Evolutionary conservation across 2,113 vertebrate genomes (phyloP), one percentile per base, ranked within the genome.

Genomic region (Argyrosomus japonicus): DNA sequence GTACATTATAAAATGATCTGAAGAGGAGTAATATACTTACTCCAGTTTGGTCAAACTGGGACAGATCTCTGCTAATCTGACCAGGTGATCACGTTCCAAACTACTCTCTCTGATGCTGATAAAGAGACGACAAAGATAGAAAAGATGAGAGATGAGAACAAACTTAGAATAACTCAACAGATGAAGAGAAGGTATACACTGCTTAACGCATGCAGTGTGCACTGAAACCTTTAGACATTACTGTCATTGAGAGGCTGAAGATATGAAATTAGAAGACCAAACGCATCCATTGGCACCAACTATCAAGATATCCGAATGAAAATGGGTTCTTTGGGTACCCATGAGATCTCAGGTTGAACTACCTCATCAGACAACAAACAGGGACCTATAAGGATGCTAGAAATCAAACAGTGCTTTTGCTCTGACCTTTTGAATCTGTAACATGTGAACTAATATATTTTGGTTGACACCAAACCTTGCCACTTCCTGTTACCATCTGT

Each of bases 61-160:
- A 91, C 94, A 95, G 48, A 94, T 77, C 15, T 87, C 21, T 51
- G 89, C 93, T 80, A 99, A 86, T 76, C 77, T 93, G 67, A 78
- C 25, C 68, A 96, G 47, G 3, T 97, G 94, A 18, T 94, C 87
- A 3, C 23, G 45, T 29, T 83, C 48, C 67, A 98, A 94, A 74
- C 8, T 65, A 48, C 96, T 96, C 2, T 95, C 84, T 6, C 77
- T 84, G 23, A 98, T 71, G 14, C 97, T 99, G 84, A 50, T 83
- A 29, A 5, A 10, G 13, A 50, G 12, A 32, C 18, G 50, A 32
- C 58, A 36, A 78, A 61, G 68, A 43, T 9, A 4, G 12, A 11
- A 21, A 21, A 2, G n/a, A 18, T 17, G 11, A 21, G 19, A 2
- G n/a, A 18, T 21, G 25, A 71, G 25, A 72, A 65, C 3, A 75